Base-by-base conservation (phyloP, 1,140 invertebrate species). In the Uloborus diversus region DNA sequence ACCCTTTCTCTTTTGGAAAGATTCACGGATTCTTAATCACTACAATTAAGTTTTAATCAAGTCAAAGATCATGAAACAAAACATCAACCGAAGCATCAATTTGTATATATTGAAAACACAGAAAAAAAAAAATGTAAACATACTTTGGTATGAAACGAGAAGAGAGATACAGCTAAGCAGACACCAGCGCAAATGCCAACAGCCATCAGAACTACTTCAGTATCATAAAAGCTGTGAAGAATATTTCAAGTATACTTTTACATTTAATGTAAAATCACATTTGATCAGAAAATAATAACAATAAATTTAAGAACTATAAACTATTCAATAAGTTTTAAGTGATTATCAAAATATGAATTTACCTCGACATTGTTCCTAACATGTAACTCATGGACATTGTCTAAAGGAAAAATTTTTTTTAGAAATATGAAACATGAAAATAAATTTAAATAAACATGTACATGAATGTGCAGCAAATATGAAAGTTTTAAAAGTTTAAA, bases 121-220 rank as follows among this genome's bases (percentile, higher is more conserved):
- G n/a, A n/a, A n/a, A n/a, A n/a, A n/a, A n/a, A n/a, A n/a, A n/a
- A n/a, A n/a, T n/a, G n/a, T n/a, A n/a, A n/a, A n/a, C n/a, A 61
- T 78, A 81, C 80, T 49, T 71, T 81, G 9, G 64, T 81, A 27
- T 78, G 65, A 47, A 69, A 81, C 13, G 80, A 81, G 51, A 81
- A 81, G 9, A 81, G 28, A 25, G 71, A 66, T 42, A 81, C 69
- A 27, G 61, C 73, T 35, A 81, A 66, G 25, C 71, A 78, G 17
- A 73, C 64, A 27, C 28, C 71, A 59, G 80, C 73, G 78, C 71
- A 78, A 35, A 81, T 78, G 37, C 80, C 88, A 33, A 88, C 83
- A 42, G 89, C 87, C 68, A 91, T 87, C 49, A 91, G 82, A 3
- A 91, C 89, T 82, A 87, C 85, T 66, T 88, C 84, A 2, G 88